These are phyloP conservation scores for Hermetia illucens DNA, from an alignment of 1,140 invertebrate genomes.

Conservation along the genomic window DNA sequence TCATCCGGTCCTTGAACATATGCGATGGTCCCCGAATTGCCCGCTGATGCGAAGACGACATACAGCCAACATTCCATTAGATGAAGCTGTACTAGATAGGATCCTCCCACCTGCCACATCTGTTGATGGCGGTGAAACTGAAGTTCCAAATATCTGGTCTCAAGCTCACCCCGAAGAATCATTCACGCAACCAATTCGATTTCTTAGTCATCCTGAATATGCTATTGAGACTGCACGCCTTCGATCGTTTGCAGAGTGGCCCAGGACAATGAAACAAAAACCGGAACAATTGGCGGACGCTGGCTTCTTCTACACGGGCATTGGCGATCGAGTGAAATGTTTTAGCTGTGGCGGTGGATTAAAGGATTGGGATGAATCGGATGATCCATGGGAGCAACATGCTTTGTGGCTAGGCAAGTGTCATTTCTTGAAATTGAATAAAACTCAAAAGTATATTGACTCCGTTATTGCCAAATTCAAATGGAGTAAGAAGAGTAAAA, in stretches of 20 bases:
- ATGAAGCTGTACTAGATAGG: slow-evolving; percentile 17
- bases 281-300: slow-evolving; percentile 65
- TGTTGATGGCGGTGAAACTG: slow-evolving; percentile 24
- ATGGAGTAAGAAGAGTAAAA: too few relatives aligned
- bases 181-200: slow-evolving; percentile 9
- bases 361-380: slow-evolving; percentile 72
- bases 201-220: slow-evolving; percentile 44
- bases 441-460: slow-evolving; percentile 55
- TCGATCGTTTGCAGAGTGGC: slow-evolving; percentile 58
- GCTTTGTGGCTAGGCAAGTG: slow-evolving; percentile 72
- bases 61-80: slow-evolving; percentile 45
- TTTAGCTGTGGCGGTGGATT: slow-evolving; percentile 76
- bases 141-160: slow-evolving; percentile 5
- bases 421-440: slow-evolving; percentile 53
- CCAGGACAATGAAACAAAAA: slow-evolving; percentile 54
- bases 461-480: slow-evolving; percentile 26
- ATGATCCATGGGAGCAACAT: slow-evolving; percentile 81
- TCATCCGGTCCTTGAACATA: slow-evolving; percentile 66
- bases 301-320: slow-evolving; percentile 82
- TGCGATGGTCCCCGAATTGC: slow-evolving; percentile 61
- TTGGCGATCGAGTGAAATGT: slow-evolving; percentile 69
- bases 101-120: slow-evolving; percentile 24
- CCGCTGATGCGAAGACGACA: slow-evolving; percentile 47
- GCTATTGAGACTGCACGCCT: slow-evolving; percentile 49
- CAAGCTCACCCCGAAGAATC: too few relatives aligned